Conservation (phyloP, 30 jellyfish, hydroid and myxozoan species). For the Hydractinia echinata region DNA sequence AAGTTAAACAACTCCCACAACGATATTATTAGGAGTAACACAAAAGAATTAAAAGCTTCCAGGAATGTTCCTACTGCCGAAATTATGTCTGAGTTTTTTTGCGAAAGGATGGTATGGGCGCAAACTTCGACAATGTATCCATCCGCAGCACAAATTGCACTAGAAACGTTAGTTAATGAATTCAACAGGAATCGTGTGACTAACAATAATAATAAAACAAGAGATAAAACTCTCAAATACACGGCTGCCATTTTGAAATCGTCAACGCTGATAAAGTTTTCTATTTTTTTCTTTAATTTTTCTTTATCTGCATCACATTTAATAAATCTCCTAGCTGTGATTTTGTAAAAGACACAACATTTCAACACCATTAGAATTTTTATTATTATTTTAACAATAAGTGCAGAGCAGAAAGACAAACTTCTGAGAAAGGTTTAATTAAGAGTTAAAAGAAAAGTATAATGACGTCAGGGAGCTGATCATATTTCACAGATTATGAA, state of each 20-base stretch:
- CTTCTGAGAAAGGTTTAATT: too few species aligned
- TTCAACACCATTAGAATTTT: too few species aligned
- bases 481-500: too few species aligned
- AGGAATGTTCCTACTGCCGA: neutral
- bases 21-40: neutral
- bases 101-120: neutral
- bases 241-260: neutral
- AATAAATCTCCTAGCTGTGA: too few species aligned
- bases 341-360: too few species aligned
- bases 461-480: too few species aligned
- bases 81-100: neutral
- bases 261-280: neutral
- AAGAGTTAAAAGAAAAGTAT: too few species aligned
- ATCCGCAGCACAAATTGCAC: neutral
- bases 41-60: constrained; percentile 7
- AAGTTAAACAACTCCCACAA: neutral
- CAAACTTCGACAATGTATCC: constrained; percentile 12
- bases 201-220: neutral
- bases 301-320: too few species aligned
- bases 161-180: neutral
- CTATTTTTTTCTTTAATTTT: too few species aligned
- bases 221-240: neutral
- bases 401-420: too few species aligned
- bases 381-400: too few species aligned
- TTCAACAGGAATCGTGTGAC: neutral